A percentile compares a stretch with the other conserved stretches of the same genome.
Evolutionary conservation across 2,797 vertebrate species (phyloP).

Genomic region (Diglossa cyanea): DNA sequence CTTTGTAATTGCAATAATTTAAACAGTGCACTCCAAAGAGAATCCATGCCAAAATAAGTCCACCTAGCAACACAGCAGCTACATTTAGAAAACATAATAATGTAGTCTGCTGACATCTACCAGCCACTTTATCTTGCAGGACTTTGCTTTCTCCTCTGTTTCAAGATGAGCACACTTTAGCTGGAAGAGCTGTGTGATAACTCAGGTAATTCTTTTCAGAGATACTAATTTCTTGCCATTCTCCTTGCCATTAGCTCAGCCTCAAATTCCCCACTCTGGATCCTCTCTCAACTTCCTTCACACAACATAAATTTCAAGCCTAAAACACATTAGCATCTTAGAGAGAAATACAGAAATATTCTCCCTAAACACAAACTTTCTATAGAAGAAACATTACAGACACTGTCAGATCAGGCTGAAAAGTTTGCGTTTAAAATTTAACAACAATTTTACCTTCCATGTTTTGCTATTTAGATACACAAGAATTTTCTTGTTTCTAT

Average conservation of each 20-base stretch:
- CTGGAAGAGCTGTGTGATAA: background rate
- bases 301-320: background rate
- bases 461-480: background rate
- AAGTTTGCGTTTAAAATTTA: background rate
- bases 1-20: rapidly evolving
- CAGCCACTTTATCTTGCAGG: background rate
- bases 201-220: background rate
- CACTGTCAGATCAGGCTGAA: background rate
- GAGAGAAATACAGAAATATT: background rate
- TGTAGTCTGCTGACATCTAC: background rate
- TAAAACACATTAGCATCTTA: background rate
- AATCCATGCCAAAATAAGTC: background rate
- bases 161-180: background rate
- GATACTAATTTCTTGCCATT: background rate
- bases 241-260: background rate
- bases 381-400: background rate
- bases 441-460: background rate
- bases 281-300: background rate
- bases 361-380: background rate
- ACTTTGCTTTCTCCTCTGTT: background rate
- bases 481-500: background rate
- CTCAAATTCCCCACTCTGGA: background rate
- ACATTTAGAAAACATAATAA: background rate
- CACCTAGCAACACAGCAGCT: background rate
- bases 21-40: background rate